Evolutionary conservation across 1,140 invertebrate genomes (phyloP).

Genomic region (Drosophila parvula): DNA sequence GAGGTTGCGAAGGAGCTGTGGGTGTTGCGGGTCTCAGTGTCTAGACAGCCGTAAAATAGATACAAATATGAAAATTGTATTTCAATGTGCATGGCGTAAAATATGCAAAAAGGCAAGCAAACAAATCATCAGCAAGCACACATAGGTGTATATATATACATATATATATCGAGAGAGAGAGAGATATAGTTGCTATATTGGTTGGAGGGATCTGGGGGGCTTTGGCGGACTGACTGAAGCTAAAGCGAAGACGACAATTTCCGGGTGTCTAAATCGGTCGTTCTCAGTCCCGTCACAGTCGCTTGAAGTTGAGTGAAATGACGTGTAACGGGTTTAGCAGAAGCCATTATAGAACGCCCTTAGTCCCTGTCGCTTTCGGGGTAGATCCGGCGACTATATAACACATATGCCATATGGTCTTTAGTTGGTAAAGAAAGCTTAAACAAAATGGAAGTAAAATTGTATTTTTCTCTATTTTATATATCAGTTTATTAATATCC

Average conservation of each 20-base stretch:
- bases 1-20: constrained; percentile 16
- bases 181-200: constrained; percentile 23
- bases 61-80: constrained; percentile 44
- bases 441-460: background rate
- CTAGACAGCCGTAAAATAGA: constrained; percentile 41
- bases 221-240: constrained; percentile 30
- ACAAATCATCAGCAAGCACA: constrained; percentile 24
- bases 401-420: constrained; percentile 8
- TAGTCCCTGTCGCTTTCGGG: constrained; percentile 5
- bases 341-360: constrained; percentile 17
- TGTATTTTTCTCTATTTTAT: background rate
- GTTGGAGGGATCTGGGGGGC: constrained; percentile 3
- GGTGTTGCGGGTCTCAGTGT: constrained; percentile 30
- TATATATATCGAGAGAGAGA: background rate
- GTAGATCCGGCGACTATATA: constrained; percentile 10
- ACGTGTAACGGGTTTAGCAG: constrained; percentile 45
- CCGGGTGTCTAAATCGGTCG: constrained; percentile 75
- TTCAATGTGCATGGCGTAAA: constrained; percentile 35
- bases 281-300: constrained; percentile 48
- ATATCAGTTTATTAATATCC: too few relatives aligned
- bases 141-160: constrained; percentile 9
- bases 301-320: constrained; percentile 60
- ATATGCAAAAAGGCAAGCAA: constrained; percentile 31
- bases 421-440: background rate
- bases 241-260: constrained; percentile 65